Base-by-base conservation (phyloP, 2,113 vertebrate species). In the Pseudorectes ferrugineus region DNA sequence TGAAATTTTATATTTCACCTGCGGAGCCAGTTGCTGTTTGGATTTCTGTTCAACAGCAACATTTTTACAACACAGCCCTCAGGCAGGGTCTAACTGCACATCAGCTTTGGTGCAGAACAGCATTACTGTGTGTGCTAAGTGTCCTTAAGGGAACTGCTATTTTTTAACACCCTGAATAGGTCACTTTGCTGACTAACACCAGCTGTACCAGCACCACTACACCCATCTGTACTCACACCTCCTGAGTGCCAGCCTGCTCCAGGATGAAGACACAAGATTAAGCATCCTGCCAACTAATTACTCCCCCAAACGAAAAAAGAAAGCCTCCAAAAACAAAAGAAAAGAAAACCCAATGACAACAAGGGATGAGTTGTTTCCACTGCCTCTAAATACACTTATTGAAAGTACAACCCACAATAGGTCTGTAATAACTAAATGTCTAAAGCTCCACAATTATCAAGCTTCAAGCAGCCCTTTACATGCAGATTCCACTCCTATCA, bases 31-130 rank as follows among this genome's bases (percentile, higher is more conserved):
- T 58, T 94, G 67, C 67, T 91, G 71, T 92, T 93, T 74, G 67
- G 61, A 92, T 93, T 96, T 97, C 89, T 95, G 77, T 78, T 88
- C 68, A 88, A 92, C 71, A 88, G 91, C 67, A 93, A 94, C 63
- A 70, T 89, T 97, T 97, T 96, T 91, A 95, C 46, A 93, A 91
- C 71, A 63, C 17, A 63, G 77, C 83, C 95, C 67, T 74, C 63
- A 81, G 95, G 95, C 95, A 95, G 80, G 70, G 89, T 93, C 89
- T 96, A 80, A 75, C 61, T 0, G 19, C 67, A 94, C 63, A 88
- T 54, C 65, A 83, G 58, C 51, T 48, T 84, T 72, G 85, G 92
- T 45, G 81, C 23, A 4, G 55, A 85, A 79, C 59, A 80, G 46
- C 54, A 80, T 61, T 83, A 80, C 1, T 73, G 63, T 31, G 42